Conservation (phyloP, 2,113 vertebrate species). For the Pongo pygmaeus region DNA sequence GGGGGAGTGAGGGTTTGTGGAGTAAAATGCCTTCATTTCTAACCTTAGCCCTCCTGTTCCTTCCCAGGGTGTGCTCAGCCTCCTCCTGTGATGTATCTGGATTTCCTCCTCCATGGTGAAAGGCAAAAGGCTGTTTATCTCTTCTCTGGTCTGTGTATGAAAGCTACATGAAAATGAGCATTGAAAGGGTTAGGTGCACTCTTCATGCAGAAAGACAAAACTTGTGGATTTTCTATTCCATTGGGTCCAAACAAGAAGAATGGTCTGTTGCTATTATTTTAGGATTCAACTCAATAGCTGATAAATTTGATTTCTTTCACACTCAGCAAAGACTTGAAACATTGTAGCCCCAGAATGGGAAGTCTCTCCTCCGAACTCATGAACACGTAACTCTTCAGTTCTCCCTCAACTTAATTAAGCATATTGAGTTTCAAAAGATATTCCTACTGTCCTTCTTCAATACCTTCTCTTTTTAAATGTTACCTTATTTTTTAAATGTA, state of each 20-base stretch:
- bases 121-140: neutral
- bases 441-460: neutral
- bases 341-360: neutral
- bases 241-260: neutral
- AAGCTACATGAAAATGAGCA: neutral
- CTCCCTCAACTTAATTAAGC: neutral
- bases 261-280: neutral
- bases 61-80: neutral
- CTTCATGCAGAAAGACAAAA: neutral
- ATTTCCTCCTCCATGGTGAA: neutral
- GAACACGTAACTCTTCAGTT: neutral
- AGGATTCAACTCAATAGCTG: neutral
- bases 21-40: neutral
- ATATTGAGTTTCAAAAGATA: constrained; percentile 24
- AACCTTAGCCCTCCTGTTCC: too few relatives aligned
- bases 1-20: neutral
- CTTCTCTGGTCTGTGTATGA: neutral
- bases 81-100: neutral
- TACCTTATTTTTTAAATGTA: constrained; percentile 29
- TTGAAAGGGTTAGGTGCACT: neutral
- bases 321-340: neutral
- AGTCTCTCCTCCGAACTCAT: neutral
- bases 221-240: neutral
- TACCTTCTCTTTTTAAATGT: neutral
- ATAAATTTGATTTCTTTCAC: neutral